Evolutionary conservation across 2,888 invertebrate species (phyloP).

Genomic region (Buathra laborator): DNA sequence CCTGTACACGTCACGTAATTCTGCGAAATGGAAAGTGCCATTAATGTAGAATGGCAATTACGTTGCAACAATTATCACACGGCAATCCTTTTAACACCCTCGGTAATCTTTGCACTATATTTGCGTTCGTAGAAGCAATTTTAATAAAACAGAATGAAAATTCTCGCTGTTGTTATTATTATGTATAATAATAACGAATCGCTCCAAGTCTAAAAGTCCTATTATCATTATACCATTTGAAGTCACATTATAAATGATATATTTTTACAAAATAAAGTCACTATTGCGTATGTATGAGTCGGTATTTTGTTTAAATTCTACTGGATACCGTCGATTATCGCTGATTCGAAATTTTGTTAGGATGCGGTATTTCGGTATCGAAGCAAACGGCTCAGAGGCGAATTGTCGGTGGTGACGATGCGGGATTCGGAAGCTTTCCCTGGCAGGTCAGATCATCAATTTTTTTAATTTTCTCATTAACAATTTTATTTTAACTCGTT

Average conservation of each 20-base stretch:
- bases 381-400: conserved; percentile 95
- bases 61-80: too few species aligned
- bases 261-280: neutral
- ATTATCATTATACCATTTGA: neutral
- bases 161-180: neutral
- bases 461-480: conserved; percentile 18
- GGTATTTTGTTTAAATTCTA: too few species aligned
- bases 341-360: conserved; percentile 86
- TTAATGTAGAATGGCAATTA: too few species aligned
- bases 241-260: neutral
- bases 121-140: neutral
- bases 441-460: conserved; percentile 91
- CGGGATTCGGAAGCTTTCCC: conserved; percentile 97
- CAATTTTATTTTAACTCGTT: conserved; percentile 19
- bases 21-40: too few species aligned
- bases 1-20: too few species aligned
- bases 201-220: conserved; percentile 75
- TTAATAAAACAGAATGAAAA: neutral
- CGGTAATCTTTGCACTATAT: neutral
- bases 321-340: conserved; percentile 13
- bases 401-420: conserved; percentile 97
- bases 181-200: conserved; percentile 53
- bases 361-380: conserved; percentile 94
- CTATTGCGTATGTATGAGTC: neutral
- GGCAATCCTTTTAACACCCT: neutral